Evolutionary conservation across 2,888 invertebrate species (phyloP).

Genomic region (Volucella bombylans): DNA sequence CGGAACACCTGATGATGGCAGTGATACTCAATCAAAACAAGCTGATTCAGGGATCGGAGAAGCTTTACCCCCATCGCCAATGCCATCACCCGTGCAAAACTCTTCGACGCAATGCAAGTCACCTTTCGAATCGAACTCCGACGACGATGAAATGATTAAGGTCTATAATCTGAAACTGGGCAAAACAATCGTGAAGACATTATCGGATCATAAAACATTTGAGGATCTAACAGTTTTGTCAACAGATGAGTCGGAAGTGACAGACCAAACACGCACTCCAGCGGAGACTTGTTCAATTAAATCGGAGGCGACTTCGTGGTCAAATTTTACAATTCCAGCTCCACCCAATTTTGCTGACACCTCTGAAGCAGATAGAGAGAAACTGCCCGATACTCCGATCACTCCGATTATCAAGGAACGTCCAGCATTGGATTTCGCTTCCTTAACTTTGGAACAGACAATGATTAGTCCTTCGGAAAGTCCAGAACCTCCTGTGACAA

Average conservation of each 20-base stretch:
- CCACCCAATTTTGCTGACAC: slow-evolving; percentile 81
- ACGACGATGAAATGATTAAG: slow-evolving; percentile 81
- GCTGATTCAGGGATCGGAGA: slow-evolving; percentile 81
- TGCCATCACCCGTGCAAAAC: slow-evolving; percentile 76
- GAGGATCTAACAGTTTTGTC: slow-evolving; percentile 71
- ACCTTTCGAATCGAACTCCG: slow-evolving; percentile 80
- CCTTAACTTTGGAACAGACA: slow-evolving; percentile 57
- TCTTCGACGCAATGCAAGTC: slow-evolving; percentile 76
- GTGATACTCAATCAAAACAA: slow-evolving; percentile 79
- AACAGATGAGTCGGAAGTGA: slow-evolving; percentile 39
- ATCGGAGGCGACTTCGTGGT: slow-evolving; percentile 77
- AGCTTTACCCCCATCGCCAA: slow-evolving; percentile 77
- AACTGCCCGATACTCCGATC: slow-evolving; percentile 74
- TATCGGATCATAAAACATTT: slow-evolving; percentile 74
- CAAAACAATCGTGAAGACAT: slow-evolving; percentile 78
- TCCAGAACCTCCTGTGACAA: slow-evolving; percentile 29
- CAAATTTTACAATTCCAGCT: slow-evolving; percentile 80
- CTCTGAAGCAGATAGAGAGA: slow-evolving; percentile 40
- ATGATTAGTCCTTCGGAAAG: slow-evolving; percentile 35
- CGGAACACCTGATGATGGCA: slow-evolving; percentile 74
- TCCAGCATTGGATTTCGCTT: slow-evolving; percentile 73
- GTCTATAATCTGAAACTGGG: slow-evolving; percentile 82
- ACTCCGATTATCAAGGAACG: slow-evolving; percentile 75
- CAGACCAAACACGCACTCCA: slow-evolving; percentile 69
- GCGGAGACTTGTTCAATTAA: slow-evolving; percentile 43